Evolutionary conservation across 2,113 vertebrate genomes (phyloP).

Genomic region (Reinhardtius hippoglossoides): DNA sequence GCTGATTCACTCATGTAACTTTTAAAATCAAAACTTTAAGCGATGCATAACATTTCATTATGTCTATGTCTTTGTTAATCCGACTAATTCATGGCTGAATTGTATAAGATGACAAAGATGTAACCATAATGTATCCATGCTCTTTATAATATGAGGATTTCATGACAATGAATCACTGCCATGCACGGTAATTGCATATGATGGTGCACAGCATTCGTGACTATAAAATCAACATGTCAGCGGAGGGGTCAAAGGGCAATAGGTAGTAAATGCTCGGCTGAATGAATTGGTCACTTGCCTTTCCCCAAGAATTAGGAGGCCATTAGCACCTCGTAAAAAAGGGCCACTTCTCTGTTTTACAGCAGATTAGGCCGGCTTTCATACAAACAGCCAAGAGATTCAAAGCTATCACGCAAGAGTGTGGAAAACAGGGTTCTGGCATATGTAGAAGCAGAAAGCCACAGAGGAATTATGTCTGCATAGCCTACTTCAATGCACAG

Average conservation of each 20-base stretch:
- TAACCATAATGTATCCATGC: neutral
- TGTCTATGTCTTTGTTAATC: neutral
- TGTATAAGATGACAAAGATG: neutral
- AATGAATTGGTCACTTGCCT: constrained; percentile 77
- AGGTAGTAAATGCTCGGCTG: constrained; percentile 72
- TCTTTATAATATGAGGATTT: no score
- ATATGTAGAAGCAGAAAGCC: constrained; percentile 13
- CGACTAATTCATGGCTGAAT: neutral
- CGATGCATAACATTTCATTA: neutral
- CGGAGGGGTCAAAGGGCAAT: constrained; percentile 66
- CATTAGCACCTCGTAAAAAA: constrained; percentile 83
- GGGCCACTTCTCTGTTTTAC: constrained; percentile 68
- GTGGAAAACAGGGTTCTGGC: constrained; percentile 23
- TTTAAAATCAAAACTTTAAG: neutral
- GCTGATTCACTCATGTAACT: constrained; percentile 19
- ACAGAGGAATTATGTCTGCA: constrained; percentile 36
- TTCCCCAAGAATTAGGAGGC: constrained; percentile 76
- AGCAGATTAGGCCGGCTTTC: constrained; percentile 69
- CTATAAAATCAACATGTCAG: constrained; percentile 11
- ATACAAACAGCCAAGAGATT: constrained; percentile 59
- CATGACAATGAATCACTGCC: neutral
- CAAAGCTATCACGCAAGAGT: constrained; percentile 15
- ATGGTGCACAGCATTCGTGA: neutral
- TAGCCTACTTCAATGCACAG: constrained; percentile 40
- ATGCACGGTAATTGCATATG: neutral